Evolutionary conservation across 2,113 vertebrate genomes (phyloP), one percentile per base, ranked within the genome.

Genomic region (Epinephelus fuscoguttatus): DNA sequence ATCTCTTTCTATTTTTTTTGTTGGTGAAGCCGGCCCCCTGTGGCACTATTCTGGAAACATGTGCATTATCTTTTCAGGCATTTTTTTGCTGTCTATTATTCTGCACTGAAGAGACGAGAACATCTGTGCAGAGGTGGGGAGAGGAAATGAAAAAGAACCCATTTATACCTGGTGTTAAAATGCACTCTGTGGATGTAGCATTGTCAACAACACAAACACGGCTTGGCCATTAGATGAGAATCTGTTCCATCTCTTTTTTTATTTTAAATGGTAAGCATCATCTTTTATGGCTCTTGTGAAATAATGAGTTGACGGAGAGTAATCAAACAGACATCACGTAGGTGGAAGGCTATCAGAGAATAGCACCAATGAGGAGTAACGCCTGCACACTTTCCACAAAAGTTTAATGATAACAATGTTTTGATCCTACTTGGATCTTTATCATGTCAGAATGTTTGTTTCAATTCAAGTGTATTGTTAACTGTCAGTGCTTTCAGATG

Each of bases 151-250:
- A 14, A 49, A 68, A 19, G 17, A 60, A 6, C 1, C 42, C 42
- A 69, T 81, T 68, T 25, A 55, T 50, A 64, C 23, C 55, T 59
- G 63, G 1, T 49, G 81, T 59, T 71, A 66, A 71, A 67, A 76
- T 45, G 56, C 42, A 25, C 19, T 68, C 33, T 23, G 56, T 40
- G 3, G 50, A 25, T 27, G 19, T 21, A 40, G 19, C 10, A 40
- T 0, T 63, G 74, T 33, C 23, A 25, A 53, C 62, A 80, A 71
- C 82, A 70, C 30, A 77, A 85, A 76, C 74, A 71, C 4, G 62
- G 37, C 53, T 60, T 23, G 23, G 11, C 69, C 21, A 27, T 62
- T 53, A 59, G 60, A 77, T 18, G 27, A 23, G 37, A 71, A 33
- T 15, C 49, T 19, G n/a, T 47, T 40, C n/a, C 11, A 15, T 19